Evolutionary conservation across 2,797 vertebrate genomes (phyloP).

Genomic region (Sebastes diaconus): DNA sequence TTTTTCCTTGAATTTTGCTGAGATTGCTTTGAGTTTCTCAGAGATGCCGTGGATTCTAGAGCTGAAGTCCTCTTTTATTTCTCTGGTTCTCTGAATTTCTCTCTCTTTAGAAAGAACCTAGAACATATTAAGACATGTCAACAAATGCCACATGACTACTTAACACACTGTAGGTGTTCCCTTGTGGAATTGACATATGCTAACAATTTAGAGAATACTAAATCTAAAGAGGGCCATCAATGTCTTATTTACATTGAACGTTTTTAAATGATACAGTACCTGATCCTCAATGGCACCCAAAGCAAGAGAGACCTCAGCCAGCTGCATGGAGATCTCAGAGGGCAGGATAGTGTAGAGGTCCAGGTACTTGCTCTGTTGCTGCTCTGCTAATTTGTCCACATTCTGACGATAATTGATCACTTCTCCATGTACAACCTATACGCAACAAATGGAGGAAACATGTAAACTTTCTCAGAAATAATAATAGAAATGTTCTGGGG

Average conservation of each 20-base stretch:
- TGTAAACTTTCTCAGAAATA: neutral
- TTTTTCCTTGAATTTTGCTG: conserved; percentile 91
- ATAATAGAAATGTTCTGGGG: neutral
- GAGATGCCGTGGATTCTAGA: conserved; percentile 88
- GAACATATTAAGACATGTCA: conserved; percentile 22
- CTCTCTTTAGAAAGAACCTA: conserved; percentile 93
- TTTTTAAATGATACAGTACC: conserved; percentile 72
- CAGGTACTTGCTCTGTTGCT: conserved; percentile 95
- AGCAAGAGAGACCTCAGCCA: conserved; percentile 91
- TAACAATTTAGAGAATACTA: neutral
- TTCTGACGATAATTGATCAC: conserved; percentile 86
- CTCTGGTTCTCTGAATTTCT: conserved; percentile 90
- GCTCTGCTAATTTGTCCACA: conserved; percentile 91
- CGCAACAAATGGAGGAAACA: neutral
- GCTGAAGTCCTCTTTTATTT: conserved; percentile 88
- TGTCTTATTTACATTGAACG: neutral
- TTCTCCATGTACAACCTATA: conserved; percentile 87
- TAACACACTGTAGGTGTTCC: neutral
- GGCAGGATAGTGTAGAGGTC: conserved; percentile 91
- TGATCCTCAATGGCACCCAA: conserved; percentile 92
- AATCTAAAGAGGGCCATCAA: neutral
- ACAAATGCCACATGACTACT: neutral
- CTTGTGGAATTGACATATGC: neutral
- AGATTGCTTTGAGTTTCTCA: conserved; percentile 87
- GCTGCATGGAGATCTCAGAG: conserved; percentile 93